phyloP scores from a whole-genome alignment of 2,888 invertebrate species.

The Agriopis leucophaearia region DNA sequence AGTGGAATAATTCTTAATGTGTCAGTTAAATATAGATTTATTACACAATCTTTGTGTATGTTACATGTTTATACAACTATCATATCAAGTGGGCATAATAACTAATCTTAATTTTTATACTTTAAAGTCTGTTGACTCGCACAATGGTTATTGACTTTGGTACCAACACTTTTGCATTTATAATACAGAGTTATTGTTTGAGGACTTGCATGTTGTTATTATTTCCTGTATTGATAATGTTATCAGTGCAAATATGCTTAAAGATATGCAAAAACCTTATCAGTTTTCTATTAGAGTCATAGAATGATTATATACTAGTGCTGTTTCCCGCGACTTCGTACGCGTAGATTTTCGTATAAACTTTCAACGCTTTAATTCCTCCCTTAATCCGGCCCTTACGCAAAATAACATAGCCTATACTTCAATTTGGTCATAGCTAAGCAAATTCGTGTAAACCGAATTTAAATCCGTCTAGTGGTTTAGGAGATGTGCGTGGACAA shows the following conservation, averaged over 20 bases:
- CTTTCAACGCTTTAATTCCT: too few relatives aligned
- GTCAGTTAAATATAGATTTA: slow-evolving; percentile 31
- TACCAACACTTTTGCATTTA: too few relatives aligned
- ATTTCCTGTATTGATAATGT: slow-evolving; percentile 12
- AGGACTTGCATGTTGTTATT: not conserved
- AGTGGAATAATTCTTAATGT: slow-evolving; percentile 42
- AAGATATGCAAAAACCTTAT: not conserved
- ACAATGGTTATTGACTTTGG: not conserved
- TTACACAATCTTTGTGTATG: slow-evolving; percentile 13
- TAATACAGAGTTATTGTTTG: not conserved
- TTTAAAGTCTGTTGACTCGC: not conserved
- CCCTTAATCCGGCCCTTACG: too few relatives aligned
- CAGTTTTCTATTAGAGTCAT: not conserved
- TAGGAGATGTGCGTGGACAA: too few relatives aligned
- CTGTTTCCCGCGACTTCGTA: too few relatives aligned
- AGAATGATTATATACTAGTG: not conserved
- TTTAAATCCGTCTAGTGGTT: too few relatives aligned
- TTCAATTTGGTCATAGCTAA: too few relatives aligned
- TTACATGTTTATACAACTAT: slow-evolving; percentile 1
- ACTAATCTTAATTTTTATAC: not conserved
- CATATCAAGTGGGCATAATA: not conserved
- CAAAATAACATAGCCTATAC: too few relatives aligned
- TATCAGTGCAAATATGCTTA: slow-evolving; percentile 6
- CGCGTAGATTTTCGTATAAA: too few relatives aligned
- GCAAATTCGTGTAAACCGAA: too few relatives aligned